Evolutionary conservation across 2,113 vertebrate genomes (phyloP).

Genomic region (Chlamydotis undulata): DNA sequence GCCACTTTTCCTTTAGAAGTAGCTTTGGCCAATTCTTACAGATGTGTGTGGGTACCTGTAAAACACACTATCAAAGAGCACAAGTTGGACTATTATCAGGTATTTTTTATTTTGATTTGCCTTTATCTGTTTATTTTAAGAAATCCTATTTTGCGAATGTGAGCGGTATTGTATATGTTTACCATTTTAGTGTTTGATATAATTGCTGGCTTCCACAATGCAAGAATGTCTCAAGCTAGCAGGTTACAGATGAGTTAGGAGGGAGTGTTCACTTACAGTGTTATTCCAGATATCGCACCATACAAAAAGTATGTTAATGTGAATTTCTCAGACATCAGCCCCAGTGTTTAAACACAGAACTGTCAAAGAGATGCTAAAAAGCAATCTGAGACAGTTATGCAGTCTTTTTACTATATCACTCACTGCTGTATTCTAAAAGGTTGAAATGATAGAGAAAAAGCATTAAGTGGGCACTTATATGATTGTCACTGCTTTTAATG

Average conservation of each 20-base stretch:
- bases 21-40: background rate
- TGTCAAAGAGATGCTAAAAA: slow-evolving; percentile 70
- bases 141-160: background rate
- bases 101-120: background rate
- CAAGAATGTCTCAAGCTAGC: background rate
- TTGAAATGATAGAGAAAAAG: slow-evolving; percentile 45
- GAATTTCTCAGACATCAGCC: slow-evolving; percentile 58
- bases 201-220: background rate
- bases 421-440: slow-evolving; percentile 44
- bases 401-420: slow-evolving; percentile 53
- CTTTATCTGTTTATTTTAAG: slow-evolving; percentile 16
- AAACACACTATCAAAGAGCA: background rate
- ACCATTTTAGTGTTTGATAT: background rate
- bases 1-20: background rate
- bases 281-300: slow-evolving; percentile 3
- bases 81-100: background rate
- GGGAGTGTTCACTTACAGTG: background rate
- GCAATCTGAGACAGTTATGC: slow-evolving; percentile 66
- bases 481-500: slow-evolving; percentile 59
- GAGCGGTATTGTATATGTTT: slow-evolving; percentile 13
- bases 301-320: slow-evolving; percentile 46
- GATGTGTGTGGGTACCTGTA: background rate
- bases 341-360: slow-evolving; percentile 69
- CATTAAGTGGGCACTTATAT: slow-evolving; percentile 68
- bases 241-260: background rate